These are phyloP conservation scores for Vidua macroura DNA, from an alignment of 2,113 vertebrate genomes.

Conservation along the genomic window DNA sequence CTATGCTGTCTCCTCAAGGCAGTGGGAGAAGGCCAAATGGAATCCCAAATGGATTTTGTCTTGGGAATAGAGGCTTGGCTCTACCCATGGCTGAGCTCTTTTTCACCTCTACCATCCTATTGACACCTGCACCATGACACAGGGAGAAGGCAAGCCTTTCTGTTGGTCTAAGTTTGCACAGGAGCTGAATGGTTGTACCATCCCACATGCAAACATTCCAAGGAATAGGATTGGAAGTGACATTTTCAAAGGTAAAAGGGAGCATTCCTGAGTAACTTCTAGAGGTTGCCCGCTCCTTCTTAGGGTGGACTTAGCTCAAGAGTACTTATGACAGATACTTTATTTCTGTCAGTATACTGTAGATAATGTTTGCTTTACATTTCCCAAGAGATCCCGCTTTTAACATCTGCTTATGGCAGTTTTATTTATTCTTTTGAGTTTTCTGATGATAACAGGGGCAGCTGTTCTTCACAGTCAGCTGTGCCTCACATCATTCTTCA, in stretches of 20 bases:
- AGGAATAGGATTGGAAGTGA: not conserved
- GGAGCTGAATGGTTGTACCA: not conserved
- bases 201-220: not conserved
- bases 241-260: not conserved
- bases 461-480: not conserved
- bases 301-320: not conserved
- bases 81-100: not conserved
- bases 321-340: not conserved
- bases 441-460: not conserved
- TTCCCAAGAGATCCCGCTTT: not conserved
- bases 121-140: not conserved
- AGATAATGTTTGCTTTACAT: not conserved
- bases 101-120: not conserved
- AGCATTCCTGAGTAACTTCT: fast-evolving
- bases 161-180: not conserved
- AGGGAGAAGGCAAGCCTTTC: not conserved
- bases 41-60: not conserved
- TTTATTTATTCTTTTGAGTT: not conserved
- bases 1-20: not conserved
- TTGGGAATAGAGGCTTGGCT: not conserved
- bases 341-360: not conserved
- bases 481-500: not conserved
- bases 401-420: not conserved
- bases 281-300: not conserved
- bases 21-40: not conserved